Conservation (phyloP, 2,888 invertebrate species). For the Clepsis dumicolana region DNA sequence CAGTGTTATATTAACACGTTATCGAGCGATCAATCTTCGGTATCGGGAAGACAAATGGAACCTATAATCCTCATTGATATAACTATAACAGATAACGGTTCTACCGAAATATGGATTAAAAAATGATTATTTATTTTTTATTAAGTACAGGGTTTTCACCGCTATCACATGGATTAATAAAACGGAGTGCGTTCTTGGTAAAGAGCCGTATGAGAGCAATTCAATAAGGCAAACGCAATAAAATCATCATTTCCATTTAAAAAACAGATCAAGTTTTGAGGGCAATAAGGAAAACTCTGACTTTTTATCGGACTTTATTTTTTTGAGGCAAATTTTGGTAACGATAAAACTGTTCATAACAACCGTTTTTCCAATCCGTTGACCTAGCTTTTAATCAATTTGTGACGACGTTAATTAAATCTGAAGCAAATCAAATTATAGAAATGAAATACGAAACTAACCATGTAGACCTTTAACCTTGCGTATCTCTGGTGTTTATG, state of each 20-base stretch:
- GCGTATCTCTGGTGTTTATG: conserved; percentile 17
- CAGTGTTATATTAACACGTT: conserved; percentile 35
- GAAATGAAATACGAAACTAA: conserved; percentile 12
- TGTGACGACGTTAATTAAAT: conserved; percentile 8
- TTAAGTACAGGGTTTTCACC: background rate
- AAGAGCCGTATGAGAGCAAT: background rate
- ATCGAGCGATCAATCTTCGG: conserved; percentile 53
- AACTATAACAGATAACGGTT: conserved; percentile 34
- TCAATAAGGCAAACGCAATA: background rate
- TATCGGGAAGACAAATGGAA: conserved; percentile 51
- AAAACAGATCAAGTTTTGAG: background rate
- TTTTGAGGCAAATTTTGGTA: background rate
- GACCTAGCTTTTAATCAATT: conserved; percentile 9
- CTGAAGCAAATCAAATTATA: background rate
- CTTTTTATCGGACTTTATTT: background rate
- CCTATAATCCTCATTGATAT: conserved; percentile 48
- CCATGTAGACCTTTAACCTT: conserved; percentile 18
- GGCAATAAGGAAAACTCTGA: background rate
- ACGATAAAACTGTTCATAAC: background rate
- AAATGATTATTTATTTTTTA: conserved; percentile 1
- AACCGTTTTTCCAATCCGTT: conserved; percentile 2
- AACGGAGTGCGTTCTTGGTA: background rate
- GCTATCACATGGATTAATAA: background rate
- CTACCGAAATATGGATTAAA: conserved; percentile 24
- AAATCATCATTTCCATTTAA: background rate